phyloP scores from a whole-genome alignment of 2,797 vertebrate species.

The Helarctos malayanus region DNA sequence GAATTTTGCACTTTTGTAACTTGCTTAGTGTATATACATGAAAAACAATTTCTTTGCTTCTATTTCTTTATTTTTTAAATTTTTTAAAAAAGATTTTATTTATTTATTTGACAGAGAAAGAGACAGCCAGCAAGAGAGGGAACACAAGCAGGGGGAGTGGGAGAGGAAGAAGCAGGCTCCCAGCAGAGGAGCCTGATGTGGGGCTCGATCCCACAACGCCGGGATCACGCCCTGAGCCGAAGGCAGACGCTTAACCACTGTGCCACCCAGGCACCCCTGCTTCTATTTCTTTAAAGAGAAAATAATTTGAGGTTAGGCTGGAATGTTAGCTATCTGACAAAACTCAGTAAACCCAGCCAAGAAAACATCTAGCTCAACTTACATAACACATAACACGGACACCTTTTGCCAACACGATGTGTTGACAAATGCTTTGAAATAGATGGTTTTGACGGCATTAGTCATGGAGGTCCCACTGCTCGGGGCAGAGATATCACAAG shows the following conservation, averaged over 20 bases:
- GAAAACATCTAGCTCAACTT: not conserved
- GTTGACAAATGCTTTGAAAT: not conserved
- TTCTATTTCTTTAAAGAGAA: not conserved
- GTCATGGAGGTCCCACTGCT: not conserved
- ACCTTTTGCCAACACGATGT: not conserved
- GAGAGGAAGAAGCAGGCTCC: too few species aligned
- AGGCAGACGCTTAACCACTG: too few species aligned
- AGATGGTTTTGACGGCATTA: not conserved
- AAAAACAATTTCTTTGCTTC: not conserved
- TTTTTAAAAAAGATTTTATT: too few species aligned
- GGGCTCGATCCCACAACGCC: too few species aligned
- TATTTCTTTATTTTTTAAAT: not conserved
- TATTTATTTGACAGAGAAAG: too few species aligned
- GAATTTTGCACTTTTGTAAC: not conserved
- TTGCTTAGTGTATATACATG: not conserved
- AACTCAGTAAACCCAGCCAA: slow-evolving; percentile 7
- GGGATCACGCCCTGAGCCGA: too few species aligned
- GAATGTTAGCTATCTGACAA: not conserved
- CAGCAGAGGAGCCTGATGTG: too few species aligned
- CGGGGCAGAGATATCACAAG: not conserved
- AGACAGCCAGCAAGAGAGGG: too few species aligned
- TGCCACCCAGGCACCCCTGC: not conserved
- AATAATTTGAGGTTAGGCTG: not conserved
- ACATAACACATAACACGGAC: not conserved
- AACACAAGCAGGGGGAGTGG: too few species aligned